A percentile compares a stretch with the other conserved stretches of the same genome.
Evolutionary conservation across 2,888 invertebrate genomes (phyloP).

Genomic region (Odontothrips loti): DNA sequence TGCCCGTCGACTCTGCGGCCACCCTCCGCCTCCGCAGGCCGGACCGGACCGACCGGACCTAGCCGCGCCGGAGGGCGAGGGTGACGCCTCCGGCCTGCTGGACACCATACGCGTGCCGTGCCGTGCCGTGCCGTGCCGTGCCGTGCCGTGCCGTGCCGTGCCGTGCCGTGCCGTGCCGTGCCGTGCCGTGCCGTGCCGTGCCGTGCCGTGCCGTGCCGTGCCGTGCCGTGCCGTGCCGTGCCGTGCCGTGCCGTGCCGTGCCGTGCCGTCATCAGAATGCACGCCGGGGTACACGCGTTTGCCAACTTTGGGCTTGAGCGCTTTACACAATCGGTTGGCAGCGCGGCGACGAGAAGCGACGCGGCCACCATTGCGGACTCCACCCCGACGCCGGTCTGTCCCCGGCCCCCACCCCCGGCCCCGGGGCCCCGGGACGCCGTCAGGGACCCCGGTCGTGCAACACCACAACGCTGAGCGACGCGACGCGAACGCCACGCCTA

Average conservation of each 20-base stretch:
- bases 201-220: not conserved
- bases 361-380: not conserved
- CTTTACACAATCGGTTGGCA: conserved; percentile 6
- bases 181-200: not conserved
- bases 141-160: no score
- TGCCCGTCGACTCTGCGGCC: no score
- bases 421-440: not conserved
- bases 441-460: no score
- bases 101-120: no score
- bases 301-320: not conserved
- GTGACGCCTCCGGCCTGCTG: no score
- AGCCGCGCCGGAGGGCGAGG: not conserved
- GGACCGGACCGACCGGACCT: not conserved
- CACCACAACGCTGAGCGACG: no score
- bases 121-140: no score
- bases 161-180: not conserved
- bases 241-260: not conserved
- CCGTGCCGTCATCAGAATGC: not conserved
- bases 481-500: not conserved
- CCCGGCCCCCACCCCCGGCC: no score
- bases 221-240: not conserved
- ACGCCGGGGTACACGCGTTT: not conserved
- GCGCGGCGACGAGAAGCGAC: not conserved
- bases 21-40: not conserved
- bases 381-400: not conserved